Percentiles rank a stretch among this genome's conserved stretches.
Conservation (phyloP, 1,140 invertebrate species). For the Chelonus insularis region DNA sequence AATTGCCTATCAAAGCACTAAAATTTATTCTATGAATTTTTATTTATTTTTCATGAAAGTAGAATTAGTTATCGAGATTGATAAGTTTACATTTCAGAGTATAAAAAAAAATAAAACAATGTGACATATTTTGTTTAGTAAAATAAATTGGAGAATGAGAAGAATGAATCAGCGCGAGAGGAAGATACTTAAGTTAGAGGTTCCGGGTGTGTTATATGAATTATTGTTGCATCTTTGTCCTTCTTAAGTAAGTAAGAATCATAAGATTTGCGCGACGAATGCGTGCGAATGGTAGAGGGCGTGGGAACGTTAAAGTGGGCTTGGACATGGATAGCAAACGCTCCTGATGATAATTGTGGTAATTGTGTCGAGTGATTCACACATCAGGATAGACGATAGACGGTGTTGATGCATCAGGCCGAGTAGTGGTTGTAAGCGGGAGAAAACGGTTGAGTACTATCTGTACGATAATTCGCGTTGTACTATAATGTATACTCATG, state of each 20-base stretch:
- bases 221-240: neutral
- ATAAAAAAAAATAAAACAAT: too few species aligned
- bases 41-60: too few species aligned
- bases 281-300: constrained; percentile 52
- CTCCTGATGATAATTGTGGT: constrained; percentile 54
- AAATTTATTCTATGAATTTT: too few species aligned
- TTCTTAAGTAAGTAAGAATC: constrained; percentile 28
- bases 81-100: too few species aligned
- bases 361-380: constrained; percentile 63
- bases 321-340: constrained; percentile 29
- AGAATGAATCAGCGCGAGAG: constrained; percentile 28
- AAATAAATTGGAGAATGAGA: neutral
- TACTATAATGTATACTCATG: constrained; percentile 8
- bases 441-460: neutral
- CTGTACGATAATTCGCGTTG: constrained; percentile 17
- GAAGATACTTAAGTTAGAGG: constrained; percentile 7
- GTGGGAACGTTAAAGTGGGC: constrained; percentile 53
- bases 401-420: too few species aligned
- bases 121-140: neutral
- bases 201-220: constrained; percentile 20
- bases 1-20: too few species aligned
- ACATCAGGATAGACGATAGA: constrained; percentile 51
- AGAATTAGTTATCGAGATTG: too few species aligned
- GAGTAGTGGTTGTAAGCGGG: too few species aligned
- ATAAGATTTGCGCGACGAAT: constrained; percentile 58